A percentile compares a stretch with the other conserved stretches of the same genome.
These are phyloP conservation scores for Anguilla megastoma DNA, from an alignment of 2,797 vertebrate species.

Conservation along the genomic window DNA sequence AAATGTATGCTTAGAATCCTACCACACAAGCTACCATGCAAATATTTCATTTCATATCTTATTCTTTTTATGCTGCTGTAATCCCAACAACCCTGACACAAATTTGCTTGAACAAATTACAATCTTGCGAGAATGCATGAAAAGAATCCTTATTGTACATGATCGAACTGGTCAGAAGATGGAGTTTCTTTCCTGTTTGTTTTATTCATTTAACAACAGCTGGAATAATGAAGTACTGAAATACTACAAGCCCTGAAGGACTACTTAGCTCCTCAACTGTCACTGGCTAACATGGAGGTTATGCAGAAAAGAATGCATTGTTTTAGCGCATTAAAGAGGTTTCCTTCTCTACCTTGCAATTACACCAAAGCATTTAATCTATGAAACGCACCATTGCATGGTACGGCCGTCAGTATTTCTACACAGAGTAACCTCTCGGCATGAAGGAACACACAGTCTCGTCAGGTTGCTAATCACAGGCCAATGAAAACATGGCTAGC, in stretches of 20 bases:
- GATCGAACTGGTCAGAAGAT: neutral
- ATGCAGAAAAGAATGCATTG: slow-evolving; percentile 2
- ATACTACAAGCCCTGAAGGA: neutral
- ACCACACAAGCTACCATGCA: neutral
- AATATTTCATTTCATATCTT: neutral
- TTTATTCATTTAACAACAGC: neutral
- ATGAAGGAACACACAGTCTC: neutral
- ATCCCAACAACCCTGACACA: neutral
- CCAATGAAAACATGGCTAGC: neutral
- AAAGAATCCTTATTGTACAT: neutral
- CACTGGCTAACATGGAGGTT: neutral
- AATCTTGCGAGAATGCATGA: neutral
- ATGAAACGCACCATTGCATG: neutral
- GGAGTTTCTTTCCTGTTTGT: neutral
- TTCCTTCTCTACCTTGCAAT: neutral
- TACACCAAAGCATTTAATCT: neutral
- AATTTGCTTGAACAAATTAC: neutral
- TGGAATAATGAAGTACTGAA: neutral
- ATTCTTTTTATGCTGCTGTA: neutral
- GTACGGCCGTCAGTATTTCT: neutral
- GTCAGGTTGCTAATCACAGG: neutral
- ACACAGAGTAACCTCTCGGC: neutral
- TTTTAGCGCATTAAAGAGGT: neutral
- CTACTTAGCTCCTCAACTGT: neutral
- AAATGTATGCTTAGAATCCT: slow-evolving; percentile 28